Evolutionary conservation across 2,888 invertebrate species (phyloP).

Genomic region (Scaptomyza caliginosa): DNA sequence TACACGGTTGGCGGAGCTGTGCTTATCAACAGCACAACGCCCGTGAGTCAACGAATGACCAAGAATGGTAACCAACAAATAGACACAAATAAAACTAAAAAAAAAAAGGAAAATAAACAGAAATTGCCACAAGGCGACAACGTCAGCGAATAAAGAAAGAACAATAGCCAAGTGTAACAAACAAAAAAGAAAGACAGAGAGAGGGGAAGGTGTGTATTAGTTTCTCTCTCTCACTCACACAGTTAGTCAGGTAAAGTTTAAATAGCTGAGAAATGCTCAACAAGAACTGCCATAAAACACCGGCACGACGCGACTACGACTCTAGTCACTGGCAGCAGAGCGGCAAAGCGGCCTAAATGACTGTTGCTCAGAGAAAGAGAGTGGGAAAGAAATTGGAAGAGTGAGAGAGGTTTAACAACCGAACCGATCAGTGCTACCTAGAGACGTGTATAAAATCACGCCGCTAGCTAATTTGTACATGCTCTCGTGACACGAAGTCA

Average conservation of each 20-base stretch:
- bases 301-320: constrained; percentile 24
- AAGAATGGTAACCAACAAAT: constrained; percentile 69
- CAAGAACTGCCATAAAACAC: constrained; percentile 58
- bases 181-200: constrained; percentile 12
- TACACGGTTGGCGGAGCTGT: constrained; percentile 49
- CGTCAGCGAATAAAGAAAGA: constrained; percentile 51
- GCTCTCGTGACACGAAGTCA: constrained; percentile 22
- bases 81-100: constrained; percentile 41
- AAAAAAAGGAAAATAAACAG: constrained; percentile 45
- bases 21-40: constrained; percentile 66
- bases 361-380: constrained; percentile 21
- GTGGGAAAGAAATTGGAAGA: neutral
- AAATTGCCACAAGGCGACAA: constrained; percentile 62
- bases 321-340: constrained; percentile 24
- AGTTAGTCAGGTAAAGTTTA: constrained; percentile 47
- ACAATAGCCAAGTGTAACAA: constrained; percentile 46
- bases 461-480: neutral
- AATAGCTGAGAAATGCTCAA: constrained; percentile 48
- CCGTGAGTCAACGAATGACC: constrained; percentile 73
- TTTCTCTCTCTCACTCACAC: neutral
- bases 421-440: constrained; percentile 23
- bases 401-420: neutral
- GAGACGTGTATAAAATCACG: constrained; percentile 25
- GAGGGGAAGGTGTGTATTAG: neutral
- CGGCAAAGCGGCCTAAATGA: constrained; percentile 70